Conservation (phyloP, 2,888 invertebrate species). For the Lamellibrachia columna region DNA sequence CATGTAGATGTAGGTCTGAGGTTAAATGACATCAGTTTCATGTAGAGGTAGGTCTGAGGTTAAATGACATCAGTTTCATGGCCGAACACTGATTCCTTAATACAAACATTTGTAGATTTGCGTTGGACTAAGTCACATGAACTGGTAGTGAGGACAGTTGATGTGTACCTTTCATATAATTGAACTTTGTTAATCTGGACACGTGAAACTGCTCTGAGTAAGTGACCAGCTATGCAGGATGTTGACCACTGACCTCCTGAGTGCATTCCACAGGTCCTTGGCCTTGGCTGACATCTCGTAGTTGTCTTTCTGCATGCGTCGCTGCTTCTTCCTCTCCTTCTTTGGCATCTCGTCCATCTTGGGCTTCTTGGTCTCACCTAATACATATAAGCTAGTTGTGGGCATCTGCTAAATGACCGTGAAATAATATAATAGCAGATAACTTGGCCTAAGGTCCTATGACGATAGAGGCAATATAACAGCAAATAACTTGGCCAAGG, state of each 20-base stretch:
- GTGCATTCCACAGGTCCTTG: conserved; percentile 42
- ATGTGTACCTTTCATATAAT: background rate
- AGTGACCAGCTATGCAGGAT: background rate
- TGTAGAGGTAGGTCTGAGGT: no score
- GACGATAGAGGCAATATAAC: no score
- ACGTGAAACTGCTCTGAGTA: background rate
- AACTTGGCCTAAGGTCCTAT: background rate
- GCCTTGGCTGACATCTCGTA: conserved; percentile 35
- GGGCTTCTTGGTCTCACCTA: background rate
- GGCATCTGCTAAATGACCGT: no score
- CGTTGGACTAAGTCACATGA: background rate
- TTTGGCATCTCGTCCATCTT: conserved; percentile 31
- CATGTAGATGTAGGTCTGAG: no score
- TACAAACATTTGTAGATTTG: no score
- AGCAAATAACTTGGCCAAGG: background rate
- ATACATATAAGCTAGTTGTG: background rate
- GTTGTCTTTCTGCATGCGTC: conserved; percentile 38
- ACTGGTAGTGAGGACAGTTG: background rate
- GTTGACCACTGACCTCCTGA: conserved; percentile 38
- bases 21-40: no score
- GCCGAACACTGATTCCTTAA: no score
- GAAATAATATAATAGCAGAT: no score
- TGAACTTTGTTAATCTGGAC: background rate
- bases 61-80: no score
- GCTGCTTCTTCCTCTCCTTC: conserved; percentile 39